Base-by-base conservation (phyloP, 2,113 vertebrate species). In the Hippocampus barbouri region DNA sequence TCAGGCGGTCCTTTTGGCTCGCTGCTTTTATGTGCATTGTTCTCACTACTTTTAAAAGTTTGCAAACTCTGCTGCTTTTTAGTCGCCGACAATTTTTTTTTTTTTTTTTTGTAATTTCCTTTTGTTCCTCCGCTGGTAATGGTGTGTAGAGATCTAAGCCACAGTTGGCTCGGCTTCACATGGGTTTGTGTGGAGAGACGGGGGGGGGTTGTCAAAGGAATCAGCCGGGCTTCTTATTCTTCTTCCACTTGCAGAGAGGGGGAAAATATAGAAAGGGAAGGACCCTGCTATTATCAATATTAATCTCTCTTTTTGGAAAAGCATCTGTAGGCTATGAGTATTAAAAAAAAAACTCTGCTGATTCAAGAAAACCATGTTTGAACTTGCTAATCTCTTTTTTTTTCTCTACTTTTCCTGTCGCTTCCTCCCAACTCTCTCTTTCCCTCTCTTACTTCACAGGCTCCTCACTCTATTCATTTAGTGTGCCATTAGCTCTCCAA, bases 131-230 rank as follows among this genome's bases (percentile, higher is more conserved):
- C 66, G 77, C 72, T 83, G 84, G 79, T 85, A 85, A 81, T 82
- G 77, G 71, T 85, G 85, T 86, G 78, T 68, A 68, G 71, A 87
- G 83, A 87, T 89, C 86, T 85, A 74, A 90, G 86, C 82, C 87
- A 65, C 84, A 77, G 77, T 86, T 90, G 89, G 89, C 89, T 85
- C 69, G 34, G 80, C 84, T 87, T 89, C 88, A 90, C 84, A 88
- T 82, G 79, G 72, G 70, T 71, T 72, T 82, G 74, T 76, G 83
- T 65, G 72, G 66, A 62, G 68, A 81, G 83, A 81, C 40, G 75
- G 70, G 75, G 77, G 81, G 83, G 20, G 76, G 82, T 82, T 76
- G 83, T 88, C 84, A 89, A 88, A 88, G 82, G 85, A 83, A 85
- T 85, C 47, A 70, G 77, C 77, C 20, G 79, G n/a, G 23, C 78